These are phyloP conservation scores for Colostygia pectinataria DNA, from an alignment of 2,888 invertebrate genomes.

Conservation along the genomic window DNA sequence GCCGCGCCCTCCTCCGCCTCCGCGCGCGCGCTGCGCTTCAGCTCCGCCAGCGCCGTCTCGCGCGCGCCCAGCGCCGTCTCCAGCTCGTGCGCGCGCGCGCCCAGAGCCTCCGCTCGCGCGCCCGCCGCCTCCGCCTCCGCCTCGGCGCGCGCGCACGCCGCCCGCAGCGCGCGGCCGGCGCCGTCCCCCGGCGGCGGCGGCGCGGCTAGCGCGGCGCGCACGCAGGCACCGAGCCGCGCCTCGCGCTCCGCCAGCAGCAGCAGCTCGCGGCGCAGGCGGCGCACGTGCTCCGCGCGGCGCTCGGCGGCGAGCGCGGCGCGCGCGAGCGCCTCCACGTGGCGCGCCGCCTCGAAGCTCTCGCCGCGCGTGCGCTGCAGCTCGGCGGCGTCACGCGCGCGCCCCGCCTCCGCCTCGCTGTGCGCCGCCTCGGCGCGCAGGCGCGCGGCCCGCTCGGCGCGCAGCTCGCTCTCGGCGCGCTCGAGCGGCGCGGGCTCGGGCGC, in stretches of 20 bases:
- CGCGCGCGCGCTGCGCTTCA: constrained; percentile 44
- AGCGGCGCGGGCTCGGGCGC: constrained; percentile 39
- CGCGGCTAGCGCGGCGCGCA: constrained; percentile 30
- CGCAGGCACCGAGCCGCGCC: constrained; percentile 53
- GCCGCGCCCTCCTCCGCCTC: constrained; percentile 84
- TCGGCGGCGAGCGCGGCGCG: constrained; percentile 63
- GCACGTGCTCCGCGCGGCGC: constrained; percentile 68
- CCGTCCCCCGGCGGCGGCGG: constrained; percentile 30
- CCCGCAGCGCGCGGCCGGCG: constrained; percentile 48
- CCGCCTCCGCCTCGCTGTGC: constrained; percentile 67
- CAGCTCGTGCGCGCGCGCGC: constrained; percentile 79
- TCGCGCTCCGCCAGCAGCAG: constrained; percentile 70
- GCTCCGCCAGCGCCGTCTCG: constrained; percentile 58
- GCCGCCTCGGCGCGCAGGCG: constrained; percentile 60
- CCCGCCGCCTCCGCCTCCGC: constrained; percentile 67
- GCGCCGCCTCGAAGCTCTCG: constrained; percentile 63
- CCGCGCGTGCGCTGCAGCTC: constrained; percentile 66
- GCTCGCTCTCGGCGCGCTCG: constrained; percentile 47
- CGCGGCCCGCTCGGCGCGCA: constrained; percentile 51
- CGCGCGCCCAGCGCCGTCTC: constrained; percentile 55
- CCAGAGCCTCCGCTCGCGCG: constrained; percentile 74
- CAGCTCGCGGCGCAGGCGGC: constrained; percentile 70
- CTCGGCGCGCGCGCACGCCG: constrained; percentile 52
- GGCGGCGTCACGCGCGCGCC: constrained; percentile 60
- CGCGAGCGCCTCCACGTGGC: constrained; percentile 64